phyloP scores from a whole-genome alignment of 2,113 vertebrate genomes.

The mouse (Mus musculus) region GRCm39 chr3:86347501-86348000 shows the following conservation, averaged over 20 bases:
- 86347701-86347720: constrained; percentile 98
- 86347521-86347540: constrained; percentile 57
- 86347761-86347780: constrained; percentile 96
- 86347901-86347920: constrained; percentile 37
- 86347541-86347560: constrained; percentile 77
- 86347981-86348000: neutral
- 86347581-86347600: constrained; percentile 76
- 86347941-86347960: neutral
- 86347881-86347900: constrained; percentile 79
- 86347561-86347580: constrained; percentile 77
- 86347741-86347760: constrained; percentile 99
- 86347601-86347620: constrained; percentile 84
- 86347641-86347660: constrained; percentile 89
- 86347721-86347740: constrained; percentile 96
- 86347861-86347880: constrained; percentile 80
- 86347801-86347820: constrained; percentile 94
- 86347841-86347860: constrained; percentile 87
- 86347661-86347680: constrained; percentile 95
- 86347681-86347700: constrained; percentile 96
- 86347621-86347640: constrained; percentile 85
- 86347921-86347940: neutral
- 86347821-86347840: constrained; percentile 90
- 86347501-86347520: neutral
- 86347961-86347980: neutral
- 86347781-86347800: constrained; percentile 96